These are phyloP conservation scores for Yponomeuta malinellus DNA, from an alignment of 2,888 invertebrate species.

Conservation along the genomic window DNA sequence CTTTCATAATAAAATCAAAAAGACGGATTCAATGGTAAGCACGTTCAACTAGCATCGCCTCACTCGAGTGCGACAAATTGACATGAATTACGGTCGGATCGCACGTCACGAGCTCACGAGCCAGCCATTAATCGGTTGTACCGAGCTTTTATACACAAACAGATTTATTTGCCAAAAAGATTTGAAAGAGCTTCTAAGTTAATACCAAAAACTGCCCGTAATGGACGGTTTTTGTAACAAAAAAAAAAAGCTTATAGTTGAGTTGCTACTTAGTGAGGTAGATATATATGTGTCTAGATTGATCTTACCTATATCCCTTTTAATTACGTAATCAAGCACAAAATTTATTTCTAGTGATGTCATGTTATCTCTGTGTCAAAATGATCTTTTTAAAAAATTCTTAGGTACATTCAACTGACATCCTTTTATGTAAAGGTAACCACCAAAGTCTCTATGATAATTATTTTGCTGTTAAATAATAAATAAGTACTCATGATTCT, in stretches of 20 bases:
- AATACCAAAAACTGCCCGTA: no score
- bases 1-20: no score
- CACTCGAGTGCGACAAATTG: background rate
- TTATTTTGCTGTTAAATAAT: background rate
- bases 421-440: background rate
- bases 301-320: no score
- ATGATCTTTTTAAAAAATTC: background rate
- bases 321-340: no score
- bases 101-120: background rate
- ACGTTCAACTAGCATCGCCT: background rate
- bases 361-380: no score
- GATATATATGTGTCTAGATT: no score
- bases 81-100: background rate
- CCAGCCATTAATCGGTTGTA: background rate
- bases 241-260: no score
- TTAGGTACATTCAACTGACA: background rate
- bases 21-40: background rate
- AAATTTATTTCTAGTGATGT: no score
- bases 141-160: background rate
- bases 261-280: no score
- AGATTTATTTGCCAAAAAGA: no score
- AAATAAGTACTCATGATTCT: background rate
- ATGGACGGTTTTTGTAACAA: no score
- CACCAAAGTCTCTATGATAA: background rate
- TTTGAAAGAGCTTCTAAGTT: no score